A percentile compares a stretch with the other conserved stretches of the same genome.
These are phyloP conservation scores for Suncus etruscus DNA, from an alignment of 2,113 vertebrate genomes.

Conservation along the genomic window DNA sequence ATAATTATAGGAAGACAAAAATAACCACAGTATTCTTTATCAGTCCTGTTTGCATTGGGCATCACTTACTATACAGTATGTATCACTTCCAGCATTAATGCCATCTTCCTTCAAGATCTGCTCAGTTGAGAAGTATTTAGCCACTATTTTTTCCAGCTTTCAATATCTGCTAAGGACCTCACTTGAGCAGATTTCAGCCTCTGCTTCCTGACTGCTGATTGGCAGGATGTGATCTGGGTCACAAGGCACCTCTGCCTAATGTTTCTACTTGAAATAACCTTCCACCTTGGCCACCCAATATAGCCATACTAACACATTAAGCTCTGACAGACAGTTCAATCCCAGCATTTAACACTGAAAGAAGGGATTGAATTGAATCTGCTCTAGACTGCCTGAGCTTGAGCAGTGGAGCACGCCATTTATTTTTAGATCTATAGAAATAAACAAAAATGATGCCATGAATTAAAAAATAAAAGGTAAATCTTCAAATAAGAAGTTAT, in stretches of 20 bases:
- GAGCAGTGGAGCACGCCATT: not conserved
- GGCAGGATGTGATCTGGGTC: not conserved
- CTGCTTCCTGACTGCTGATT: not conserved
- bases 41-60: not conserved
- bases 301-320: not conserved
- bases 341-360: not conserved
- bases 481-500: conserved; percentile 41
- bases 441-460: not conserved
- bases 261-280: not conserved
- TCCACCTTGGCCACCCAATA: not conserved
- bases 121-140: not conserved
- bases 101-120: not conserved
- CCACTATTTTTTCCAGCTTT: not conserved
- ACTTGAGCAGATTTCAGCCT: not conserved
- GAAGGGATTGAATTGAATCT: not conserved
- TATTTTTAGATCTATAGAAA: conserved; percentile 36
- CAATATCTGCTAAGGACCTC: not conserved
- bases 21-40: not conserved
- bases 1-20: not conserved
- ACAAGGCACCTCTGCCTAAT: not conserved
- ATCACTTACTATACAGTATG: not conserved
- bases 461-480: not conserved
- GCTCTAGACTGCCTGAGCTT: not conserved
- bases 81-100: not conserved
- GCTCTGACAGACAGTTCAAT: not conserved